phyloP scores from a whole-genome alignment of 2,888 invertebrate genomes.

The Acrobasis consociella region DNA sequence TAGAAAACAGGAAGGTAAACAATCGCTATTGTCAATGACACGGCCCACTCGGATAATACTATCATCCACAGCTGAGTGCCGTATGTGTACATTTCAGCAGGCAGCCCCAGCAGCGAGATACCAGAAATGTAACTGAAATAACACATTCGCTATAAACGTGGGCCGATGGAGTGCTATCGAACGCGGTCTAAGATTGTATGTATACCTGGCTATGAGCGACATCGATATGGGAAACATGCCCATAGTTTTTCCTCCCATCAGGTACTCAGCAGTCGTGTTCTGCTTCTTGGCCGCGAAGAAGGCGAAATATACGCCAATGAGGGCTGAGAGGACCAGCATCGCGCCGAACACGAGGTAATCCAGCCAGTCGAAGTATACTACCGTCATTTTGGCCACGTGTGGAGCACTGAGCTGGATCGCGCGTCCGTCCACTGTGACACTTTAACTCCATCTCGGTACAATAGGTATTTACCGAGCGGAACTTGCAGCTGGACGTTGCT shows the following conservation, averaged over 20 bases:
- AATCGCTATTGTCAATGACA: conserved; percentile 85
- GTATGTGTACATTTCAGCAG: conserved; percentile 90
- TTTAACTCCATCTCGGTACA: conserved; percentile 62
- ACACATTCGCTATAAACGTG: conserved; percentile 6
- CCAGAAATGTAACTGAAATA: conserved; percentile 87
- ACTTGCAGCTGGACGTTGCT: conserved; percentile 55
- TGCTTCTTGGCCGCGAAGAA: conserved; percentile 86
- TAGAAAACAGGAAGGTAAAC: conserved; percentile 89
- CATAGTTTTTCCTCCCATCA: conserved; percentile 90
- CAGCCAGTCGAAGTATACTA: conserved; percentile 82
- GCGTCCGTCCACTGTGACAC: conserved; percentile 59
- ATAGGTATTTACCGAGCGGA: conserved; percentile 63
- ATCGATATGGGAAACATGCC: conserved; percentile 90
- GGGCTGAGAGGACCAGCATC: conserved; percentile 85
- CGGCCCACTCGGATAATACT: conserved; percentile 84
- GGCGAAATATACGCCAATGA: conserved; percentile 88
- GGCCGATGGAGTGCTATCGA: conserved; percentile 3
- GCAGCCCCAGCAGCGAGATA: conserved; percentile 87
- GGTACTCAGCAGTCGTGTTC: conserved; percentile 87
- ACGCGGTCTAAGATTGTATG: conserved; percentile 11
- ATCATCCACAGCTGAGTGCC: conserved; percentile 88
- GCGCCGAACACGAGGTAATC: conserved; percentile 86
- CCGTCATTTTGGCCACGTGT: conserved; percentile 50
- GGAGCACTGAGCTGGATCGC: conserved; percentile 34
- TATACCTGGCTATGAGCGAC: conserved; percentile 89